Conservation (phyloP, 2,797 vertebrate genomes). For the Gorsachius magnificus region DNA sequence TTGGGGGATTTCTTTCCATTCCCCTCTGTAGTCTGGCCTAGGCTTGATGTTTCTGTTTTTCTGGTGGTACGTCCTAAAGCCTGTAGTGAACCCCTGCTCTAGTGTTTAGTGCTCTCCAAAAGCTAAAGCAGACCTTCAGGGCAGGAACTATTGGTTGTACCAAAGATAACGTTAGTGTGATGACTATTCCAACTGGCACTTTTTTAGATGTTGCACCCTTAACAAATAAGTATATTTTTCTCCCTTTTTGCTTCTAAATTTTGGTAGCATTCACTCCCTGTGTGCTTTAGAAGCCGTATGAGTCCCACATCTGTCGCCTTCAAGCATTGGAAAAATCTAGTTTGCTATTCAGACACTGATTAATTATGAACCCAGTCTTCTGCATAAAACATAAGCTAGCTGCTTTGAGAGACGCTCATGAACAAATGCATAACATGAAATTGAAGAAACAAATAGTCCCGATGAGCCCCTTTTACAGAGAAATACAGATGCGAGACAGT, state of each 20-base stretch:
- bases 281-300: accelerated
- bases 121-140: not conserved
- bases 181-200: not conserved
- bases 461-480: not conserved
- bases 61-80: not conserved
- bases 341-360: not conserved
- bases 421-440: not conserved
- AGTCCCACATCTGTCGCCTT: not conserved
- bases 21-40: accelerated
- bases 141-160: not conserved
- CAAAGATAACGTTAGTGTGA: not conserved
- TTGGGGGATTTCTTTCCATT: not conserved
- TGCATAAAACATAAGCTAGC: conserved; percentile 9
- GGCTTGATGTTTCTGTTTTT: not conserved
- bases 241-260: not conserved
- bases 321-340: not conserved
- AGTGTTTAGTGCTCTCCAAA: not conserved
- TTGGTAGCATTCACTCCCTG: not conserved
- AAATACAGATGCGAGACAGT: not conserved
- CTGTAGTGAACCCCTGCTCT: not conserved
- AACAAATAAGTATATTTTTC: not conserved
- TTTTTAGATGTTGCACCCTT: not conserved
- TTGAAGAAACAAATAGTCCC: not conserved
- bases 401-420: not conserved
- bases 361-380: not conserved